These are phyloP conservation scores for Sander vitreus DNA, from an alignment of 2,113 vertebrate genomes.

Conservation along the genomic window DNA sequence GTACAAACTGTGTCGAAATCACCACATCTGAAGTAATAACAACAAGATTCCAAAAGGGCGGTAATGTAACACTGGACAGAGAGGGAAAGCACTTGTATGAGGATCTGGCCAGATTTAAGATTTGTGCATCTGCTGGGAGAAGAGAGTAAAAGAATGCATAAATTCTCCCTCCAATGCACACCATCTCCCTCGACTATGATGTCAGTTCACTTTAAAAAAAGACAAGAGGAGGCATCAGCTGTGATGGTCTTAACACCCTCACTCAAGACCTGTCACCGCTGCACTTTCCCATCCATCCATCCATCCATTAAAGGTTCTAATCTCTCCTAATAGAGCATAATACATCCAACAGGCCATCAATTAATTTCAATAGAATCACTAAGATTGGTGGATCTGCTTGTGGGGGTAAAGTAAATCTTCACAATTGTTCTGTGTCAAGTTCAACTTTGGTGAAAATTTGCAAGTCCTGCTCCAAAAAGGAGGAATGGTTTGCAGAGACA, in stretches of 20 bases:
- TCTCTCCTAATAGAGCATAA: constrained; percentile 27
- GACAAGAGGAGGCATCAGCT: constrained; percentile 50
- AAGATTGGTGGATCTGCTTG: background rate
- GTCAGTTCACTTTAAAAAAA: constrained; percentile 44
- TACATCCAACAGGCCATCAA: background rate
- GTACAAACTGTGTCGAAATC: constrained; percentile 23
- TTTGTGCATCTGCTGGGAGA: constrained; percentile 20
- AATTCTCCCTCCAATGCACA: constrained; percentile 5
- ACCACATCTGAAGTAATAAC: background rate
- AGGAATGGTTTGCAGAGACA: background rate
- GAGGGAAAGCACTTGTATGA: constrained; percentile 10
- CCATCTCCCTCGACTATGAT: constrained; percentile 41
- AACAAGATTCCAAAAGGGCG: constrained; percentile 20
- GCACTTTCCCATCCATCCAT: background rate
- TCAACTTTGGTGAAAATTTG: background rate
- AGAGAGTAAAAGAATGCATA: constrained; percentile 20
- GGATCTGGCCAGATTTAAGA: constrained; percentile 6
- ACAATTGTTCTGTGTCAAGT: too few species aligned
- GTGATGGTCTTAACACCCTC: constrained; percentile 27
- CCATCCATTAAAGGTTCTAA: constrained; percentile 14
- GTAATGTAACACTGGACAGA: constrained; percentile 5
- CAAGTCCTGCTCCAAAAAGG: too few species aligned
- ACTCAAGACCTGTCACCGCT: constrained; percentile 60
- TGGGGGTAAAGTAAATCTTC: background rate
- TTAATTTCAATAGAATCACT: background rate